Base-by-base conservation (phyloP, 2,888 invertebrate genomes). In the Ypsolopha scabrella region DNA sequence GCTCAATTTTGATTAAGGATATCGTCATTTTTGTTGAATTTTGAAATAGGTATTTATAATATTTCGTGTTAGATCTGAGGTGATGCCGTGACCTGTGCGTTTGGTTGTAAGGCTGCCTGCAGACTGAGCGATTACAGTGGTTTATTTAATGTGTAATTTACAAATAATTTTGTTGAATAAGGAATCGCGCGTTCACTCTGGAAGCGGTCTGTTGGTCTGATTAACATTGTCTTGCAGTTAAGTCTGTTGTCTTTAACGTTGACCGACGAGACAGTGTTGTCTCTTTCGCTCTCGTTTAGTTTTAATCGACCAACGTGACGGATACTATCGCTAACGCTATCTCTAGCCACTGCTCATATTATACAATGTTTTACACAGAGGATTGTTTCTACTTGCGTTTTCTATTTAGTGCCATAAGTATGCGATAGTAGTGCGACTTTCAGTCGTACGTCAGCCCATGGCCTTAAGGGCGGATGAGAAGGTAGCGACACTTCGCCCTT, bases 391-490 rank as follows among this genome's bases (percentile, higher is more conserved):
- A 55, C 41, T 58, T 53, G 50, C 55, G 57, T 61, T 58, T 55
- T 57, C 54, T 60, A 56, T 60, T 59, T 57, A 57, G 61, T 61
- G 61, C 61, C 61, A 61, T 61, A 61, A 57, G 51, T 52, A 55
- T 57, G 58, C 55, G 54, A 45, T 13, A 13, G 4, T 24, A 50
- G 47, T 52, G 48, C 50, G 48, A 8, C 48, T 39, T 9, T 11
- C 10, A 39, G 39, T 39, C 39, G 39, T 2, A n/a, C 11, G 9
- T 39, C 39, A 39, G 39, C 2, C 11, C 9, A 39, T 39, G n/a
- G 39, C 11, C 10, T n/a, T 6, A 39, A 39, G 39, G n/a, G 39
- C 39, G 39, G n/a, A n/a, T n/a, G n/a, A 39, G 39, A n/a, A 3
- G 24, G 9, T 2, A 3, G n/a, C n/a, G n/a, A n/a, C n/a, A n/a